phyloP scores from a whole-genome alignment of 1,140 invertebrate genomes.

The Drosophila novamexicana region DNA sequence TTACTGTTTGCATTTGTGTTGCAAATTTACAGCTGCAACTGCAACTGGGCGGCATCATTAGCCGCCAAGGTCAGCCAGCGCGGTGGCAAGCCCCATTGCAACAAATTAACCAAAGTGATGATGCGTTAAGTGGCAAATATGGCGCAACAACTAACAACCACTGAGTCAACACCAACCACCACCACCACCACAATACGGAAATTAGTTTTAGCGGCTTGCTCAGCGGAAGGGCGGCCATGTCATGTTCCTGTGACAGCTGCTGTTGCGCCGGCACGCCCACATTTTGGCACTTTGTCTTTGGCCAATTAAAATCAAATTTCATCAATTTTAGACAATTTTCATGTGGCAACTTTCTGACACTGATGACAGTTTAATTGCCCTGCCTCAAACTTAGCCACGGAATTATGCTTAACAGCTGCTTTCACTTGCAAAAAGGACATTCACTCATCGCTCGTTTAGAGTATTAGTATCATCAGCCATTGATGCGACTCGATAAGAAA shows the following conservation, averaged over 20 bases:
- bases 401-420: slow-evolving; percentile 55
- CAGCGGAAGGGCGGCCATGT: slow-evolving; percentile 6
- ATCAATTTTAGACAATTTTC: slow-evolving; percentile 56
- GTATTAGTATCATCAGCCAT: slow-evolving; percentile 55
- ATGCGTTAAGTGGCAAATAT: slow-evolving; percentile 75
- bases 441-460: not conserved
- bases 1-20: slow-evolving; percentile 75
- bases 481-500: slow-evolving; percentile 52
- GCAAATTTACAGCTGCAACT: slow-evolving; percentile 79
- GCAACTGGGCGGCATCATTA: slow-evolving; percentile 62
- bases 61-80: slow-evolving; percentile 57
- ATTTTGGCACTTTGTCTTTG: slow-evolving; percentile 54
- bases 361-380: slow-evolving; percentile 78
- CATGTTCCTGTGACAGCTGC: slow-evolving; percentile 57
- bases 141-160: slow-evolving; percentile 50
- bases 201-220: slow-evolving; percentile 75
- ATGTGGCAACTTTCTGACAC: slow-evolving; percentile 45
- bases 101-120: slow-evolving; percentile 79
- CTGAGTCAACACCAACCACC: not conserved
- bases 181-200: slow-evolving; percentile 55
- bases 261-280: slow-evolving; percentile 40
- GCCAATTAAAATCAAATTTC: slow-evolving; percentile 81
- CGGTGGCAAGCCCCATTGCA: slow-evolving; percentile 20
- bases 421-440: slow-evolving; percentile 42
- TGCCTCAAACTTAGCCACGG: not conserved